Evolutionary conservation across 2,113 vertebrate species (phyloP), one percentile per base, ranked within the genome.

Genomic region (Indicator maculatus): DNA sequence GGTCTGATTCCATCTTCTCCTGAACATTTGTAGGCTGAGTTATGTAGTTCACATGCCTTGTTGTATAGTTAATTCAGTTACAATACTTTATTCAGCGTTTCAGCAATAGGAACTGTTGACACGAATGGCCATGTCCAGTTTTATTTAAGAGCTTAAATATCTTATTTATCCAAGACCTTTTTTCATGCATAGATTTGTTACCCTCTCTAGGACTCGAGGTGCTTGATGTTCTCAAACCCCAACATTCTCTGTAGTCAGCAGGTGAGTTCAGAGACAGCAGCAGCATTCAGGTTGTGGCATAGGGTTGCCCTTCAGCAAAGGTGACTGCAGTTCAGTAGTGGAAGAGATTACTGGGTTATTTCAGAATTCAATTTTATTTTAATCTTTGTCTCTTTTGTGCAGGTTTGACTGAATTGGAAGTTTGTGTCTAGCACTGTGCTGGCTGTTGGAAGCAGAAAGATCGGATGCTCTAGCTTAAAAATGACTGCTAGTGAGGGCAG

Each of bases 21-120:
- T 93, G 85, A 73, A 59, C 56, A 26, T 70, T 74, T 85, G 58
- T 75, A 27, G 83, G 31, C 36, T 39, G 83, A 75, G 21, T 94
- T 96, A 58, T 8, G 78, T 64, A 96, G 89, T 70, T 88, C 50
- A 27, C 53, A 16, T 86, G 64, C 45, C 23, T 71, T 84, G 30
- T 79, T 91, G 39, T n/a, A 4, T 47, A 77, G 60, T 82, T 88
- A 77, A 76, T 83, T 83, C 70, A 36, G 36, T 96, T 96, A 72
- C 74, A 94, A 12, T 71, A 94, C 60, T 16, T 73, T 76, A 56
- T 44, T 71, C 45, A 61, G 33, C 89, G 59, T 83, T 94, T 92
- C 18, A 70, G 84, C 75, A 95, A 21, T n/a, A 74, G 83, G 15
- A 90, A 41, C 67, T 95, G 77, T 87, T 93, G 92, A 92, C 67